These are phyloP conservation scores for Urocolius indicus DNA, from an alignment of 2,113 vertebrate species.

Conservation along the genomic window DNA sequence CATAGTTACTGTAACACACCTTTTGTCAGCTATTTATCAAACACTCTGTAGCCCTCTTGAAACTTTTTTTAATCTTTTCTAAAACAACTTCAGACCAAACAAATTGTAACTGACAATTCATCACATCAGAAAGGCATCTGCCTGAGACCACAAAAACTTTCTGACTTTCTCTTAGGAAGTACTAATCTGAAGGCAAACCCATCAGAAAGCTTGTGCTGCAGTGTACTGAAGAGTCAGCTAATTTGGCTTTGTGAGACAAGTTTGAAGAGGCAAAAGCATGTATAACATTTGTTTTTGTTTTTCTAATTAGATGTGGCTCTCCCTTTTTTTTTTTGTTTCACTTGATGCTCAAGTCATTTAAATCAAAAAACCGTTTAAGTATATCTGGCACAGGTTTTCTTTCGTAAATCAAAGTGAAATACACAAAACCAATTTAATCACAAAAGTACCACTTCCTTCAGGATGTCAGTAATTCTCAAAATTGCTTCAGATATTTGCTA, in stretches of 20 bases:
- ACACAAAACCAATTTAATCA: constrained; percentile 72
- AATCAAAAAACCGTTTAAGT: constrained; percentile 56
- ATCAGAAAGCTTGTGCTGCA: neutral
- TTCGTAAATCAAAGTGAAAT: constrained; percentile 54
- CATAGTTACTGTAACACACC: neutral
- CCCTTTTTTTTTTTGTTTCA: neutral
- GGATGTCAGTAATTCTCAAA: constrained; percentile 80
- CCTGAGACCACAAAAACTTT: constrained; percentile 22
- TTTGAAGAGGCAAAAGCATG: neutral
- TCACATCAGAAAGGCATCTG: constrained; percentile 2
- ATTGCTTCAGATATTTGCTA: constrained; percentile 79
- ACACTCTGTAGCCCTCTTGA: neutral
- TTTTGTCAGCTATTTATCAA: constrained; percentile 46
- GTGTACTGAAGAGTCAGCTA: neutral
- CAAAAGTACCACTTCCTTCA: constrained; percentile 73
- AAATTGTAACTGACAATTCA: constrained; percentile 28
- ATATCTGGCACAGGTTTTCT: neutral
- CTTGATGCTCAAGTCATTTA: constrained; percentile 8
- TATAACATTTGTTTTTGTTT: constrained; percentile 1
- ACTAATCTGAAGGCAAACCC: constrained; percentile 17
- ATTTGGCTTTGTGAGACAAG: constrained; percentile 10
- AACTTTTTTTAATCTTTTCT: neutral
- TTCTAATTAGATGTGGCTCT: constrained; percentile 1
- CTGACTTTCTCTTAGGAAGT: neutral
- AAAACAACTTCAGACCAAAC: constrained; percentile 49